Evolutionary conservation across 2,113 vertebrate species (phyloP).

Genomic region (Spea bombifrons): DNA sequence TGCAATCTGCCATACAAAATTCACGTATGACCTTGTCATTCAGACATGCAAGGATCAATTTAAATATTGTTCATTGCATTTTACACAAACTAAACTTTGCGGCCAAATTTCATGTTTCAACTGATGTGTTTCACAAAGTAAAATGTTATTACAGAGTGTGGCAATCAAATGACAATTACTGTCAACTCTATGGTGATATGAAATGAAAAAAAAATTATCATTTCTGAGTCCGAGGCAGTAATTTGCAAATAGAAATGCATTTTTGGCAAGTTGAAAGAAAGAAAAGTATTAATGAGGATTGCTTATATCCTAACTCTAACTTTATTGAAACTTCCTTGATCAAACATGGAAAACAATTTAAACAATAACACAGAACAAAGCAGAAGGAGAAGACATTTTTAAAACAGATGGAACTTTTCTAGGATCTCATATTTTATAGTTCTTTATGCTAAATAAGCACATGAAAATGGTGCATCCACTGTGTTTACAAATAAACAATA

Average conservation of each 20-base stretch:
- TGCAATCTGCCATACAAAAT: no score
- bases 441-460: no score
- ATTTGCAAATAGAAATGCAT: conserved; percentile 18
- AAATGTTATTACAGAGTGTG: conserved; percentile 25
- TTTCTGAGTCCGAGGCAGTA: conserved; percentile 24
- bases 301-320: not conserved
- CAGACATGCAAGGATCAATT: conserved; percentile 2
- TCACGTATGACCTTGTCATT: conserved; percentile 4
- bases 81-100: conserved; percentile 25
- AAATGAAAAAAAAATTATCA: conserved; percentile 36
- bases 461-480: no score
- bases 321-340: no score
- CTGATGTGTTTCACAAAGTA: not conserved
- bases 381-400: no score
- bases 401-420: no score
- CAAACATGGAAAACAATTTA: no score
- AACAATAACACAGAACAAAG: no score
- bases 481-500: no score
- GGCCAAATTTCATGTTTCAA: conserved; percentile 16
- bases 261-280: conserved; percentile 10
- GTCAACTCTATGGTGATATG: conserved; percentile 23
- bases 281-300: conserved; percentile 19
- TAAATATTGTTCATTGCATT: conserved; percentile 11
- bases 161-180: conserved; percentile 35
- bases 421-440: no score